Conservation (phyloP, 2,113 vertebrate species). For the Calonectris borealis region DNA sequence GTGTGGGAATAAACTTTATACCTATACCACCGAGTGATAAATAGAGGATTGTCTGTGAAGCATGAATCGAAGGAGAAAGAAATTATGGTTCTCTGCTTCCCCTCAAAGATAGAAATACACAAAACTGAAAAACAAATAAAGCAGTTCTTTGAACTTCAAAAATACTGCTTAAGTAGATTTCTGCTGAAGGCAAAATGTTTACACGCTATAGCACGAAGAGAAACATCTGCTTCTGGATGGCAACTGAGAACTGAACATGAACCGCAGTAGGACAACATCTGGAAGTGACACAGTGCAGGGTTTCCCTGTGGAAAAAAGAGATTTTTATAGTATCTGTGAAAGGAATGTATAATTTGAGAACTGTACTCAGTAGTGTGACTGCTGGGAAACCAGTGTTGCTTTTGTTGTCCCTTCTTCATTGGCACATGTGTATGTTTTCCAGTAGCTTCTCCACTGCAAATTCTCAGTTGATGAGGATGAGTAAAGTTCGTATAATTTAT, state of each 20-base stretch:
- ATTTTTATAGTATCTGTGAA: background rate
- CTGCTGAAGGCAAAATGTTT: background rate
- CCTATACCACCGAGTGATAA: background rate
- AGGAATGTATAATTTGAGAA: background rate
- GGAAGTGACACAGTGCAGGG: background rate
- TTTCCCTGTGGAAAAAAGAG: background rate
- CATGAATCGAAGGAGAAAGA: background rate
- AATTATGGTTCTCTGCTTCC: background rate
- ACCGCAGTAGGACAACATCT: background rate
- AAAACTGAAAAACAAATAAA: background rate
- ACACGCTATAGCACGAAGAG: background rate
- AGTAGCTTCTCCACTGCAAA: background rate
- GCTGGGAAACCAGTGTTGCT: background rate
- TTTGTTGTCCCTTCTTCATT: background rate
- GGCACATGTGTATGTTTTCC: background rate
- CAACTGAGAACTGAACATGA: background rate
- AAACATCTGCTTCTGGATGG: constrained; percentile 13
- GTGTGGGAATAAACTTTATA: background rate
- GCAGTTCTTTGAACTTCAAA: constrained; percentile 23
- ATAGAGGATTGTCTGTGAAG: background rate
- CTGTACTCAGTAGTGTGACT: background rate
- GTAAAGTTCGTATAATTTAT: background rate
- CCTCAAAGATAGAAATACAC: background rate
- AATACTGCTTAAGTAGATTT: background rate
- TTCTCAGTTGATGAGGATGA: background rate